Conservation (phyloP, 64 coral and sea anemone species). For the Cladopsammia gracilis region DNA sequence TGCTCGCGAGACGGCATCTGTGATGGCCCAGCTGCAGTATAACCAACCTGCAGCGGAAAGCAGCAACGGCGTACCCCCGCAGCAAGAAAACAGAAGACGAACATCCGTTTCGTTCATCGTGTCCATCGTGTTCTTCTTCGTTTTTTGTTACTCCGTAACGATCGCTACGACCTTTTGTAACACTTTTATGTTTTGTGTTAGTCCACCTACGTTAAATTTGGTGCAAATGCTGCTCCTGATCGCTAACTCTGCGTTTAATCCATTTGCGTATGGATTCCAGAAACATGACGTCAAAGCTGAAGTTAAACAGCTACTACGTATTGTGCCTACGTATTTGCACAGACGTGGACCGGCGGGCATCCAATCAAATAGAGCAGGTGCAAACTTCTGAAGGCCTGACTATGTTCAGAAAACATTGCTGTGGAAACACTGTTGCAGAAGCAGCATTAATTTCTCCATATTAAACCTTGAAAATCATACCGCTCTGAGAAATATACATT, state of each 20-base stretch:
- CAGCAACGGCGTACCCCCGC: background rate
- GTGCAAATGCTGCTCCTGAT: background rate
- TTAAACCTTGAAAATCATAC: too few species aligned
- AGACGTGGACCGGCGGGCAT: background rate
- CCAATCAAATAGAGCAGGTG: background rate
- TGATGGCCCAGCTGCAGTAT: background rate
- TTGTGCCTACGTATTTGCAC: background rate
- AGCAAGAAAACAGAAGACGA: background rate
- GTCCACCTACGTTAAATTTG: background rate
- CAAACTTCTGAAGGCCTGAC: too few species aligned
- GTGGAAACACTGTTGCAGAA: too few species aligned
- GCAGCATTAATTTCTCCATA: too few species aligned
- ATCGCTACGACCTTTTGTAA: background rate
- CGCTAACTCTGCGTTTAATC: constrained; percentile 30
- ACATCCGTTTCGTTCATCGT: background rate
- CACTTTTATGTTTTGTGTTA: background rate
- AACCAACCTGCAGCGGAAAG: background rate
- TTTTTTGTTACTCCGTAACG: background rate
- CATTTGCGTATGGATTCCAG: background rate
- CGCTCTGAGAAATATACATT: too few species aligned
- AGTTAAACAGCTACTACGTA: background rate
- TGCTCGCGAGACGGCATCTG: background rate
- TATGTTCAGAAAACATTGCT: too few species aligned
- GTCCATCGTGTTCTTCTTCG: background rate
- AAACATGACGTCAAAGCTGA: constrained; percentile 29